Evolutionary conservation across 2,797 vertebrate genomes (phyloP).

Genomic region (Chelon labrosus): DNA sequence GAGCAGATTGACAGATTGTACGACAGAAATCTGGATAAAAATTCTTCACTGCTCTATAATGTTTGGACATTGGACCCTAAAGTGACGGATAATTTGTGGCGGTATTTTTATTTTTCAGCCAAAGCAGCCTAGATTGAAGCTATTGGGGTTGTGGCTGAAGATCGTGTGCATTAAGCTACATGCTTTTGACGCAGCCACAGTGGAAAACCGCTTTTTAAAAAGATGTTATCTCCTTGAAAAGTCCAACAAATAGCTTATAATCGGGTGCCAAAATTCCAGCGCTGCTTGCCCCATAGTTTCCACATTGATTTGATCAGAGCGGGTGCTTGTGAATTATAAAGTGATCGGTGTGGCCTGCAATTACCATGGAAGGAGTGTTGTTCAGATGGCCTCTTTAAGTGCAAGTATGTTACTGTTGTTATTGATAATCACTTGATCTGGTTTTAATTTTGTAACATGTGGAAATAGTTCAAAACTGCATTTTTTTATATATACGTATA

Average conservation of each 20-base stretch:
- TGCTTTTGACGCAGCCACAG: slow-evolving; percentile 35
- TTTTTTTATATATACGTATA: slow-evolving; percentile 82
- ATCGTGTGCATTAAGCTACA: slow-evolving; percentile 18
- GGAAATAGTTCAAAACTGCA: slow-evolving; percentile 75
- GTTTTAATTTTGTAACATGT: slow-evolving; percentile 83
- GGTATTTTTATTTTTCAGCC: slow-evolving; percentile 28
- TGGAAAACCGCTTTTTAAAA: slow-evolving; percentile 26
- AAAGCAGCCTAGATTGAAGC: slow-evolving; percentile 35
- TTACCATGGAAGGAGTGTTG: slow-evolving; percentile 68
- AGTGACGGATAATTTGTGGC: slow-evolving; percentile 32
- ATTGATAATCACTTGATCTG: slow-evolving; percentile 77
- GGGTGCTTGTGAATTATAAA: slow-evolving; percentile 51
- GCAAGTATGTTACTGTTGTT: slow-evolving; percentile 79
- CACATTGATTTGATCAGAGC: slow-evolving; percentile 42
- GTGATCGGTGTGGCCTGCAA: slow-evolving; percentile 50
- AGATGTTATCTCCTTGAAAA: slow-evolving; percentile 12
- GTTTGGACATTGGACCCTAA: slow-evolving; percentile 36
- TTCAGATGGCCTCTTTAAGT: slow-evolving; percentile 81
- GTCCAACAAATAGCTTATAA: slow-evolving; percentile 23
- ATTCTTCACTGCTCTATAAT: slow-evolving; percentile 18
- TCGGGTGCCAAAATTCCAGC: slow-evolving; percentile 66
- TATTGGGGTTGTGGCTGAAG: slow-evolving; percentile 31
- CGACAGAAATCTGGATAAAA: slow-evolving; percentile 29
- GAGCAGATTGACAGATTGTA: slow-evolving; percentile 36
- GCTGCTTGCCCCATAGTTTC: slow-evolving; percentile 41